These are phyloP conservation scores for Pterocles burchelli DNA, from an alignment of 2,113 vertebrate genomes.

Conservation along the genomic window DNA sequence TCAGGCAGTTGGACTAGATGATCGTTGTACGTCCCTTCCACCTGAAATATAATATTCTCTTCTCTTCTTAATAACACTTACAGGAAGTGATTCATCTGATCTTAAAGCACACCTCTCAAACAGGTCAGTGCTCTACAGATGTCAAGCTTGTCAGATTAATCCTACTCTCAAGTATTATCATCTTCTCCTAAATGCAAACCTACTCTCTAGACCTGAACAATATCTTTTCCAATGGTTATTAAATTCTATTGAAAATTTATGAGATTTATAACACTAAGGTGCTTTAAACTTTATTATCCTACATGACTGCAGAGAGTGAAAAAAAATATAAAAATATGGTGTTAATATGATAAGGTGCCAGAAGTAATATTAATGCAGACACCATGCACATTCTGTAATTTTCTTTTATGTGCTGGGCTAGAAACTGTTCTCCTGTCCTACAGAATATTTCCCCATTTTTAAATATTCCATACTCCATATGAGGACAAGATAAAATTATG, in stretches of 20 bases:
- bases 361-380: not conserved
- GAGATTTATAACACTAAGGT: not conserved
- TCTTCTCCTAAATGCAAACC: not conserved
- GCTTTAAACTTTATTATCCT: not conserved
- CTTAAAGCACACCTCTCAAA: not conserved
- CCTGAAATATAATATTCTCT: not conserved
- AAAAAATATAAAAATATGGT: not conserved
- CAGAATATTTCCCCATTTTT: not conserved
- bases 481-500: not conserved
- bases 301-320: rapidly evolving
- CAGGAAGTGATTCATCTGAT: not conserved
- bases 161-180: not conserved
- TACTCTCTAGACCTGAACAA: not conserved
- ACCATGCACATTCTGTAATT: not conserved
- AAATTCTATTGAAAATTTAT: not conserved
- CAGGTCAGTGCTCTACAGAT: not conserved
- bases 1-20: not conserved
- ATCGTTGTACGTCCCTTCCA: not conserved
- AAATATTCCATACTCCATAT: not conserved
- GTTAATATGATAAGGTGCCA: not conserved
- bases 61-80: not conserved
- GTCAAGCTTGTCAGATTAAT: not conserved
- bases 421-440: not conserved
- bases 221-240: not conserved
- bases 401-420: not conserved